phyloP scores from a whole-genome alignment of 2,888 invertebrate species.

The Notodonta dromedarius region DNA sequence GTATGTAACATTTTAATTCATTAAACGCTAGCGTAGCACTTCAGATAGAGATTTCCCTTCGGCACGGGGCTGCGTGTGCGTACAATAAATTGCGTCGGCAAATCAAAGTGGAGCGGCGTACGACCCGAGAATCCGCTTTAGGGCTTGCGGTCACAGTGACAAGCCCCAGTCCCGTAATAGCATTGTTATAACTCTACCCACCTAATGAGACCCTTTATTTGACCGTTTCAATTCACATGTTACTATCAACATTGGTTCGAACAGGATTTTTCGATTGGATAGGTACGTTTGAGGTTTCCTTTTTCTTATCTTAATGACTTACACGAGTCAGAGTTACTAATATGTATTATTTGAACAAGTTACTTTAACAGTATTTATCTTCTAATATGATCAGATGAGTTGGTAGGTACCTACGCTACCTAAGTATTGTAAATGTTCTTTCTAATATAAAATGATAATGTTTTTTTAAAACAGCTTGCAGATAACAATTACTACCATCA shows the following conservation, averaged over 20 bases:
- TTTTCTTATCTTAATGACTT: background rate
- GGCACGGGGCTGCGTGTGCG: constrained; percentile 29
- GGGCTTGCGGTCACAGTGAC: constrained; percentile 50
- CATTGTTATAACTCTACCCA: constrained; percentile 46
- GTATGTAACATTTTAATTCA: constrained; percentile 19
- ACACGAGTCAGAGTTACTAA: no score
- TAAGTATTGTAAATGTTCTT: no score
- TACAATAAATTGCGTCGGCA: constrained; percentile 45
- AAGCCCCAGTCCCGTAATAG: constrained; percentile 47
- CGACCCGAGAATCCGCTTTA: constrained; percentile 52
- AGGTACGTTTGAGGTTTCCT: constrained; percentile 10
- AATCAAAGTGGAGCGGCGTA: constrained; percentile 50
- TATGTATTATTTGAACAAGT: no score
- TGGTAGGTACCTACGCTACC: no score
- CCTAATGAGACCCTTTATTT: constrained; percentile 44
- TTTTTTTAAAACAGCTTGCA: no score
- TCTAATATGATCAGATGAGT: no score
- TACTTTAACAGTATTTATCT: no score
- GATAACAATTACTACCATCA: no score
- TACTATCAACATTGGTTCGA: constrained; percentile 27
- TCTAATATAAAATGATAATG: no score
- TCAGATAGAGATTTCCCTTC: constrained; percentile 31
- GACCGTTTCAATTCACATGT: constrained; percentile 29
- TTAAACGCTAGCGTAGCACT: constrained; percentile 25
- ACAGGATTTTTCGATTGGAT: constrained; percentile 14